These are phyloP conservation scores for Anastrepha ludens DNA, from an alignment of 1,140 invertebrate genomes.

Conservation along the genomic window DNA sequence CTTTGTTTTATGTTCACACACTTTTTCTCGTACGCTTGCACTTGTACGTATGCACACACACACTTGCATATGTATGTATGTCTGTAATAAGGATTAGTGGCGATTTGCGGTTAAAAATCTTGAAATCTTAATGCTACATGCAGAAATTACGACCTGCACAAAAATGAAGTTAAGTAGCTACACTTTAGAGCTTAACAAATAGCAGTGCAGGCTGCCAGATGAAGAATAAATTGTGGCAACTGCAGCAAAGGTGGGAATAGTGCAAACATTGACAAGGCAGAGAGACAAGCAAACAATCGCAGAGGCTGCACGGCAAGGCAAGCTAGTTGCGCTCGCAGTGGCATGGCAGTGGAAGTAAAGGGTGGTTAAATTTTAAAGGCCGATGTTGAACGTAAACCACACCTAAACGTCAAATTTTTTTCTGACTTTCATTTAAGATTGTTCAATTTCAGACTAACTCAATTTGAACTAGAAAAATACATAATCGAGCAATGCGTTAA, in stretches of 20 bases:
- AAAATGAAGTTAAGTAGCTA: constrained; percentile 31
- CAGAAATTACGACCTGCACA: not conserved
- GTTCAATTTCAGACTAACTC: too few species aligned
- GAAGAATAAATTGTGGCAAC: not conserved
- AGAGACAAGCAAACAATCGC: not conserved
- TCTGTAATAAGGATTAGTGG: not conserved
- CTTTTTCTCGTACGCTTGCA: not conserved
- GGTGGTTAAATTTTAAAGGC: too few species aligned
- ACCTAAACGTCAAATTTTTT: too few species aligned
- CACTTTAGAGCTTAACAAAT: constrained; percentile 47
- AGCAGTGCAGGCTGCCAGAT: not conserved
- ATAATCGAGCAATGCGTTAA: too few species aligned
- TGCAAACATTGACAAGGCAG: not conserved
- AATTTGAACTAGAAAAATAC: too few species aligned
- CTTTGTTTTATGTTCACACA: constrained; percentile 22
- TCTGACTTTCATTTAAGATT: too few species aligned
- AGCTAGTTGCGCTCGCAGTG: not conserved
- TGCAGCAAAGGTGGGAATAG: not conserved
- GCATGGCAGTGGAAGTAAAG: not conserved
- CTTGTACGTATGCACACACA: not conserved
- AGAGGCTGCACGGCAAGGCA: not conserved
- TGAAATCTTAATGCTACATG: not conserved
- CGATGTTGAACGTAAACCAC: too few species aligned
- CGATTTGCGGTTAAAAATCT: constrained; percentile 8
- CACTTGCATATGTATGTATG: not conserved